phyloP scores from a whole-genome alignment of 2,113 vertebrate species.

The Onychostoma macrolepis region DNA sequence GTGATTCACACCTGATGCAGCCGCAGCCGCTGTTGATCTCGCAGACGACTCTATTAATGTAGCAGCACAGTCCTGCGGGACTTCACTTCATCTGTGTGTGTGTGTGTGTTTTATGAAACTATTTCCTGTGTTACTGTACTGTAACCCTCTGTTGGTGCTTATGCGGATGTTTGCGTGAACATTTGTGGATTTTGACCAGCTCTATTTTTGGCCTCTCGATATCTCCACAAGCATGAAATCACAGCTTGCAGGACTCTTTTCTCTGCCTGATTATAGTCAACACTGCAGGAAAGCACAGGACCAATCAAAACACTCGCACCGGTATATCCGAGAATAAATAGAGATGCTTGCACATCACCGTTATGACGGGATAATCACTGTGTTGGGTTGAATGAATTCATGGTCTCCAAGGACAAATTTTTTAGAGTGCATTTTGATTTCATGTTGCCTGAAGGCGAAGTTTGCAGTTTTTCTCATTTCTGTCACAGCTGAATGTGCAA shows the following conservation, averaged over 20 bases:
- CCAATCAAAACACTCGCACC: neutral
- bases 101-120: constrained; percentile 9
- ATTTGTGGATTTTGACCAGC: constrained; percentile 27
- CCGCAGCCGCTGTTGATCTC: constrained; percentile 39
- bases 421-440: neutral
- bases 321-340: neutral
- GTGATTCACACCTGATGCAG: constrained; percentile 57
- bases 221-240: constrained; percentile 14
- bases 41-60: constrained; percentile 1
- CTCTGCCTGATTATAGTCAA: constrained; percentile 22
- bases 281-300: neutral
- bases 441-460: neutral
- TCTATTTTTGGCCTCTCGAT: constrained; percentile 6
- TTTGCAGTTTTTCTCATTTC: neutral
- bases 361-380: neutral
- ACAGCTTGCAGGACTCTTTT: constrained; percentile 19
- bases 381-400: neutral
- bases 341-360: neutral
- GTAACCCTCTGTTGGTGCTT: constrained; percentile 5
- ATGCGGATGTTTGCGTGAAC: neutral
- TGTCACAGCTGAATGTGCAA: neutral
- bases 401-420: neutral
- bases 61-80: neutral
- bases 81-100: constrained; percentile 12
- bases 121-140: constrained; percentile 16